Percentiles rank a stretch among this genome's conserved stretches.
Conservation (phyloP, 2,888 invertebrate genomes). For the Lapara coniferarum region DNA sequence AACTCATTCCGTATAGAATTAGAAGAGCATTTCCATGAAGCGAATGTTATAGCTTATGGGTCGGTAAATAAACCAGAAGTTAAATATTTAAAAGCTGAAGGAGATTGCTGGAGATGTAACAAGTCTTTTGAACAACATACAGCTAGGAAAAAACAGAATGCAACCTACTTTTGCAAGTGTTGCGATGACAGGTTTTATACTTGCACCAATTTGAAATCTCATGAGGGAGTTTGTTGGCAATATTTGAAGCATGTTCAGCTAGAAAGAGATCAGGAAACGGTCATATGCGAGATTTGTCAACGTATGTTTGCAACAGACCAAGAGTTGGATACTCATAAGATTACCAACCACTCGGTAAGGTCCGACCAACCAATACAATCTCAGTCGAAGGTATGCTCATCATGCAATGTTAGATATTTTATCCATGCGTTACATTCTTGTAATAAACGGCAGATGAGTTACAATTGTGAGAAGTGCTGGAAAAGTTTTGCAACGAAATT, state of each 20-base stretch:
- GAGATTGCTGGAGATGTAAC: constrained; percentile 52
- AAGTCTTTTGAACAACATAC: constrained; percentile 32
- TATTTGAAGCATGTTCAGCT: constrained; percentile 2
- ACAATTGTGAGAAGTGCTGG: constrained; percentile 42
- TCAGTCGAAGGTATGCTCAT: constrained; percentile 28
- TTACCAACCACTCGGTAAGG: constrained; percentile 44
- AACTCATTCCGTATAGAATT: constrained; percentile 29
- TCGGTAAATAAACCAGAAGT: accelerated
- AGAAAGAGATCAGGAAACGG: not conserved
- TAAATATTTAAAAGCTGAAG: constrained; percentile 34
- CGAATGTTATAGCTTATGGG: constrained; percentile 41
- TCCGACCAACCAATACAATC: constrained; percentile 46
- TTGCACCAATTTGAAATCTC: constrained; percentile 34
- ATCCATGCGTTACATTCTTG: constrained; percentile 43
- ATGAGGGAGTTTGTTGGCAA: constrained; percentile 24
- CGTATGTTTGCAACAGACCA: not conserved
- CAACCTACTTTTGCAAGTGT: constrained; percentile 36
- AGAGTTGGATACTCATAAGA: constrained; percentile 38
- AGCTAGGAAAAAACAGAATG: not conserved
- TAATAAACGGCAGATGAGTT: not conserved
- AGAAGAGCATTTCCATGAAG: constrained; percentile 39
- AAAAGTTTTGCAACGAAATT: constrained; percentile 40
- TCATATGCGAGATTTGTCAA: constrained; percentile 26
- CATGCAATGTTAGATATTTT: constrained; percentile 31
- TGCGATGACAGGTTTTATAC: constrained; percentile 40